Conservation (phyloP, 2,797 vertebrate species). For the Enteromius trimaculatus region DNA sequence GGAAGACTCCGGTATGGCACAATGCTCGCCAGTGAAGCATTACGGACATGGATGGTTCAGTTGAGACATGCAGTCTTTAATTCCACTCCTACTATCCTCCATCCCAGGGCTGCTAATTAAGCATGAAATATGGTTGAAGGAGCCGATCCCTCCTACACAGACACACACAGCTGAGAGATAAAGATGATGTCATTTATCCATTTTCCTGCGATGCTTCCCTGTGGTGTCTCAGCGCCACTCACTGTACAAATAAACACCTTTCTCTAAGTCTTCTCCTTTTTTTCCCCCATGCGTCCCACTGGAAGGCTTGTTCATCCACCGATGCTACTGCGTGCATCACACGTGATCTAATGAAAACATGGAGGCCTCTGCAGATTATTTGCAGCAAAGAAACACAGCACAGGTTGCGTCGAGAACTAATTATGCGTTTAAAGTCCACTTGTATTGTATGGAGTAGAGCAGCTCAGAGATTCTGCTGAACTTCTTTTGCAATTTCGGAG, state of each 20-base stretch:
- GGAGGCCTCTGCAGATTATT: not conserved
- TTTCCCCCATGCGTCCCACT: not conserved
- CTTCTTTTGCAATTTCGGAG: not conserved
- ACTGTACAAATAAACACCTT: conserved; percentile 40
- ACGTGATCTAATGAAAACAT: not conserved
- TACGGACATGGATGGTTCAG: not conserved
- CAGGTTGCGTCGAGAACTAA: not conserved
- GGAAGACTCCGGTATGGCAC: not conserved
- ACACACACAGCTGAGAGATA: conserved; percentile 10
- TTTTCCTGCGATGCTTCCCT: conserved; percentile 53
- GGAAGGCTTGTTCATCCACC: not conserved
- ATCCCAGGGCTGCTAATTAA: conserved; percentile 46
- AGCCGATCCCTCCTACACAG: conserved; percentile 39
- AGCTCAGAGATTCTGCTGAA: not conserved
- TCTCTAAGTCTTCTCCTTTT: conserved; percentile 21
- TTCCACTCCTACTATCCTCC: conserved; percentile 39
- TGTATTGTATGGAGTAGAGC: not conserved
- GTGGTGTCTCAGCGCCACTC: conserved; percentile 64
- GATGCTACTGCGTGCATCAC: not conserved
- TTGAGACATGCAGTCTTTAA: conserved; percentile 28
- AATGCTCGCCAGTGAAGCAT: not conserved
- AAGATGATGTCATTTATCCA: conserved; percentile 73
- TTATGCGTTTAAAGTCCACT: not conserved
- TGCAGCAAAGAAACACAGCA: not conserved
- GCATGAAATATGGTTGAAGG: conserved; percentile 51